Percentiles rank a stretch among this genome's conserved stretches.
Conservation (phyloP, 2,113 vertebrate genomes). For the Bubalus kerabau region DNA sequence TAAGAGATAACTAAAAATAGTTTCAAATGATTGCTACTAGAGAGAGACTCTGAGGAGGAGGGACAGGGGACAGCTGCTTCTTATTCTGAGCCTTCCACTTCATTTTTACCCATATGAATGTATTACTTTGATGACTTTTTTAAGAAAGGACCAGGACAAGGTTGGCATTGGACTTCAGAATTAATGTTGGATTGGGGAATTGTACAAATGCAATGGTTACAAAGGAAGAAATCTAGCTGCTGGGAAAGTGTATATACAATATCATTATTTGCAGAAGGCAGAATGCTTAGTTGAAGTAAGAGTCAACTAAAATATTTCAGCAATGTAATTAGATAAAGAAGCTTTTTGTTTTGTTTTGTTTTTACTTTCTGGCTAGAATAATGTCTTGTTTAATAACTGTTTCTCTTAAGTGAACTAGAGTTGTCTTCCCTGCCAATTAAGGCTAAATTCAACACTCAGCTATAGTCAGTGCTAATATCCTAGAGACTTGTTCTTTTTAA, state of each 20-base stretch:
- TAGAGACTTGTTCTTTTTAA: not conserved
- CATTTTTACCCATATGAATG: not conserved
- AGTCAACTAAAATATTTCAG: constrained; percentile 18
- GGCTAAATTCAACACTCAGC: not conserved
- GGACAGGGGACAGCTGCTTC: not conserved
- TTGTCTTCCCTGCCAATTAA: not conserved
- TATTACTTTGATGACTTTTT: not conserved
- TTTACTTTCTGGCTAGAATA: not conserved
- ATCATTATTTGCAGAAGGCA: not conserved
- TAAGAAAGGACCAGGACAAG: not conserved
- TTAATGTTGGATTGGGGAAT: not conserved
- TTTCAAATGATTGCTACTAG: not conserved
- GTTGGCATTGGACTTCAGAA: not conserved
- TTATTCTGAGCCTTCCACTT: not conserved
- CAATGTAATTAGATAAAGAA: constrained; percentile 12
- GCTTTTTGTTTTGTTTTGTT: not conserved
- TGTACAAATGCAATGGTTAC: not conserved
- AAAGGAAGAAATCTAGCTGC: not conserved
- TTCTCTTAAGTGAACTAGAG: constrained; percentile 25
- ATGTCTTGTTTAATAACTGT: constrained; percentile 7
- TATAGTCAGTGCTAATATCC: not conserved
- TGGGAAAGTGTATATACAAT: not conserved
- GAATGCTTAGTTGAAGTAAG: constrained; percentile 22
- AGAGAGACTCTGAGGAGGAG: not conserved
- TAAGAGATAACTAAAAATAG: not conserved